Conservation (phyloP, 2,113 vertebrate species). For the Pachyramphus minor region DNA sequence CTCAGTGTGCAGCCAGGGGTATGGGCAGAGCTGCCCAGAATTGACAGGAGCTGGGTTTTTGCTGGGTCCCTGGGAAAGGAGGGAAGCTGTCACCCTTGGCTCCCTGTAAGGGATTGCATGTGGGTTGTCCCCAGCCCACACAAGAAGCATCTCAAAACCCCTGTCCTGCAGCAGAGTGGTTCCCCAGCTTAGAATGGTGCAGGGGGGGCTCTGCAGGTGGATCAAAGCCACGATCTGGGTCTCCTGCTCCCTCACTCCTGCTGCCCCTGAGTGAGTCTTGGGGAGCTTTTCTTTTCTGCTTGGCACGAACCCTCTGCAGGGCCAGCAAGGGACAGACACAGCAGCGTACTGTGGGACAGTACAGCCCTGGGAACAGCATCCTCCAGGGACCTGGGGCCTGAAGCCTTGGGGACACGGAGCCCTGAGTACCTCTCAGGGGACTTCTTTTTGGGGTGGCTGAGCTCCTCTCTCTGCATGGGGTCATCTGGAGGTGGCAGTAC, state of each 20-base stretch:
- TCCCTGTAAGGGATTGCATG: accelerated
- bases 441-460: accelerated
- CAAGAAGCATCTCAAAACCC: not conserved
- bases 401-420: not conserved
- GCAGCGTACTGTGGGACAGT: not conserved
- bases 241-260: not conserved
- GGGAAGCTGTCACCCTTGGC: not conserved
- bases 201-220: accelerated
- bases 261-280: not conserved
- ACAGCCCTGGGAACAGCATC: accelerated
- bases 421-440: not conserved
- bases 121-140: not conserved
- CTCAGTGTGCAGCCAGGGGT: accelerated
- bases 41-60: not conserved
- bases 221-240: not conserved
- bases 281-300: not conserved
- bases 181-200: not conserved
- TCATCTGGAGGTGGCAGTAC: slow-evolving; percentile 14
- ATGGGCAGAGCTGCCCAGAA: not conserved
- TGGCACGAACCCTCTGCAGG: accelerated
- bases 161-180: not conserved
- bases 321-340: not conserved
- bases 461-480: not conserved
- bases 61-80: not conserved
- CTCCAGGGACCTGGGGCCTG: not conserved